Evolutionary conservation across 2,113 vertebrate genomes (phyloP), one percentile per base, ranked within the genome.

Genomic region (Montifringilla adamsi): DNA sequence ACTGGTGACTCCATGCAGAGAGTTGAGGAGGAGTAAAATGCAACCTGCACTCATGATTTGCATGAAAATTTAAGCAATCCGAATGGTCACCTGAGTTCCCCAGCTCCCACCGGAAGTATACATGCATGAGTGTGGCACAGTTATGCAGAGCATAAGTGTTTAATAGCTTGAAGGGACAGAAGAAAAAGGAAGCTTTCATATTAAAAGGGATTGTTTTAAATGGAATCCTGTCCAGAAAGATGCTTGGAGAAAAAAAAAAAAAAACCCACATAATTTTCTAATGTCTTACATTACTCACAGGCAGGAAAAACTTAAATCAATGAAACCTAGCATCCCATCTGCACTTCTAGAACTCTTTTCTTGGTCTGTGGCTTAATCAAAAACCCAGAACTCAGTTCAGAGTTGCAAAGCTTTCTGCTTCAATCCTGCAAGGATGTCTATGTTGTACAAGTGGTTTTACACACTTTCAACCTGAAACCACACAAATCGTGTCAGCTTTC

Each of bases 91-190:
- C 87, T 95, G 75, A 44, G 43, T 23, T 80, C 19, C 11, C 18
- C 30, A 81, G 15, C 20, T 76, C 15, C 0, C 1, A 1, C 26
- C 0, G 0, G 7, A 20, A 24, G 6, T 2, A 50, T 56, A 31
- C 1, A 3, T 31, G 18, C 30, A 1, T 12, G 37, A 28, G 10
- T 9, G 11, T 39, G 80, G 26, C 37, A 66, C 8, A 46, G 39
- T 13, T 64, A 46, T 30, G 43, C 43, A 49, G 24, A 58, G 22
- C 19, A 1, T 10, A 59, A 39, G 13, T 8, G 7, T 43, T 60
- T 33, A 44, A 55, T 11, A 69, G 30, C 23, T 33, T 33, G 27
- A 85, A 22, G 33, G 6, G 6, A 46, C 46, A 85, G 8, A 68
- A 82, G 50, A 6, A 79, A 70, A 72, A n/a, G 23, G 39, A 60